Conservation (phyloP, 2,888 invertebrate species). For the Melanophora roralis region DNA sequence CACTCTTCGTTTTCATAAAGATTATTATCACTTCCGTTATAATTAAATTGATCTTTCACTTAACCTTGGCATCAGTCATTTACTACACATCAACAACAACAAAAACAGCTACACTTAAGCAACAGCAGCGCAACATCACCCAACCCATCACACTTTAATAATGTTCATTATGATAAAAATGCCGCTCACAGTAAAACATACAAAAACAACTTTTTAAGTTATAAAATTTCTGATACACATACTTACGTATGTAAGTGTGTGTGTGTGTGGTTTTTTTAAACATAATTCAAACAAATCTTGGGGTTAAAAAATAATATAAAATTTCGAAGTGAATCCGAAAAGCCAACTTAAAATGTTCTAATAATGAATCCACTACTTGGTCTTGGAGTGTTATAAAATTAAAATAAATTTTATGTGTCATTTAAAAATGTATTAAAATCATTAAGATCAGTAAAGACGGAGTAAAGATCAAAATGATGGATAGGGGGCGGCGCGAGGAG, state of each 20-base stretch:
- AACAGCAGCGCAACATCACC: slow-evolving; percentile 16
- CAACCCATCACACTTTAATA: neutral
- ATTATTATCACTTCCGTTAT: slow-evolving; percentile 64
- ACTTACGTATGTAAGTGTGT: too few species aligned
- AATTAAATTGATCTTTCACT: slow-evolving; percentile 64
- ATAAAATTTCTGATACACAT: too few species aligned
- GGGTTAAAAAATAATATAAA: slow-evolving; percentile 36
- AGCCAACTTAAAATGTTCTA: slow-evolving; percentile 4
- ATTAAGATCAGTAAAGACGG: slow-evolving; percentile 16
- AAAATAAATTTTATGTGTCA: slow-evolving; percentile 45
- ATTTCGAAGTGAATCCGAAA: neutral
- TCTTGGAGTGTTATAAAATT: slow-evolving; percentile 7
- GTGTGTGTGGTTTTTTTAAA: too few species aligned
- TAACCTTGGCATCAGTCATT: slow-evolving; percentile 64
- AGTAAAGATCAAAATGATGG: neutral
- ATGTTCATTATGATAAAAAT: slow-evolving; percentile 13
- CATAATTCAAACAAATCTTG: too few species aligned
- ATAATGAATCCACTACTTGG: neutral
- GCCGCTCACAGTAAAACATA: neutral
- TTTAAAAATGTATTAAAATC: slow-evolving; percentile 37
- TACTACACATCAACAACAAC: slow-evolving; percentile 13
- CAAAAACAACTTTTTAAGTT: neutral
- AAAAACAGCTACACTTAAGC: neutral
- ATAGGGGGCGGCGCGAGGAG: neutral
- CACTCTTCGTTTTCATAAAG: slow-evolving; percentile 41